These are phyloP conservation scores for Drosophila watanabei DNA, from an alignment of 1,140 invertebrate genomes.

Conservation along the genomic window DNA sequence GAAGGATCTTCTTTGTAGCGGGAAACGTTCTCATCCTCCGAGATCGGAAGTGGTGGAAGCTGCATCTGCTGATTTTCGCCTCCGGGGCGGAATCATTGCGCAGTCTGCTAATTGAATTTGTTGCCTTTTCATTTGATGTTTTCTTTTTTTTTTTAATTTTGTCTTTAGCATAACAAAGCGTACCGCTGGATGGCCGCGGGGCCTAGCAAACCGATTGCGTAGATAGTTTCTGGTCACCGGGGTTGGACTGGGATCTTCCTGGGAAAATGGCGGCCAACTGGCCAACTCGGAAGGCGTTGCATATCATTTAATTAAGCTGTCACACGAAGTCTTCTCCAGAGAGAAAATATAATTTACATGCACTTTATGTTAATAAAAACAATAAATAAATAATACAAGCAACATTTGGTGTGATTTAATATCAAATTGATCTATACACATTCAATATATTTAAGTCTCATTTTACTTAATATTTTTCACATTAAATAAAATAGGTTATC, in stretches of 20 bases:
- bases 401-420: background rate
- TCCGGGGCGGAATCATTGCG: conserved; percentile 53
- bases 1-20: background rate
- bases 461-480: background rate
- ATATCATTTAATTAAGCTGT: conserved; percentile 77
- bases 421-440: background rate
- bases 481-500: background rate
- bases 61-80: conserved; percentile 42
- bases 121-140: conserved; percentile 75
- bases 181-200: conserved; percentile 47
- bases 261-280: conserved; percentile 65
- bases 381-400: background rate
- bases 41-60: conserved; percentile 62
- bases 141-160: conserved; percentile 45
- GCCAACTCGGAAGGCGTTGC: conserved; percentile 30
- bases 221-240: conserved; percentile 49
- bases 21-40: background rate
- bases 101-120: conserved; percentile 76
- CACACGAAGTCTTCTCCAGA: conserved; percentile 51
- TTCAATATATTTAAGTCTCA: background rate
- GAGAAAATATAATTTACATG: background rate
- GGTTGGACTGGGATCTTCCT: conserved; percentile 41
- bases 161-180: conserved; percentile 71
- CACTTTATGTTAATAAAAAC: background rate
- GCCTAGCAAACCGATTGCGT: conserved; percentile 44